Evolutionary conservation across 1,140 invertebrate genomes (phyloP).

Genomic region (Rhyzopertha dominica): DNA sequence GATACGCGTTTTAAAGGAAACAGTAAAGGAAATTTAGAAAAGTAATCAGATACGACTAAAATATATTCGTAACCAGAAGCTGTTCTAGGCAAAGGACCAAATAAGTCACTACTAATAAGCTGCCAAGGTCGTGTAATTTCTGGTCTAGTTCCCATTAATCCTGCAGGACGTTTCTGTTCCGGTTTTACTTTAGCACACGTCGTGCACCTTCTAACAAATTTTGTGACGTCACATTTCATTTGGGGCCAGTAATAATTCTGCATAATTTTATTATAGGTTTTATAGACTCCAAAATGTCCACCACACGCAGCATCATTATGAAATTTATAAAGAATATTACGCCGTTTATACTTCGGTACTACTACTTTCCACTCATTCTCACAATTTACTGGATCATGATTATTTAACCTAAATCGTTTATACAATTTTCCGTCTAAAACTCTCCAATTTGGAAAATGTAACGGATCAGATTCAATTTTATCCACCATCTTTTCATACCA

Average conservation of each 20-base stretch:
- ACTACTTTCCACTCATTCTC: conserved; percentile 5
- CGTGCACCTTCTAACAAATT: neutral
- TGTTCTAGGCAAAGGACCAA: conserved; percentile 7
- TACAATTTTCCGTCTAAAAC: neutral
- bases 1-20: too few relatives aligned
- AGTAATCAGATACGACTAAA: too few relatives aligned
- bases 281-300: conserved; percentile 5
- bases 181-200: conserved; percentile 3
- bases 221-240: conserved; percentile 7
- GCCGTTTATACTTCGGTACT: conserved; percentile 3
- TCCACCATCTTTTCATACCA: neutral
- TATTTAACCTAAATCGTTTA: neutral
- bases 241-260: conserved; percentile 8
- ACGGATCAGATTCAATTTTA: neutral
- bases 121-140: conserved; percentile 2
- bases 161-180: conserved; percentile 2
- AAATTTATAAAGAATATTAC: neutral
- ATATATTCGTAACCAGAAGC: too few relatives aligned
- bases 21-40: too few relatives aligned
- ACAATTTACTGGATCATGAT: neutral
- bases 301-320: conserved; percentile 1
- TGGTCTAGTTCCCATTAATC: conserved; percentile 2
- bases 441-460: neutral
- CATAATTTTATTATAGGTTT: conserved; percentile 6
- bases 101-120: conserved; percentile 4